A percentile compares a stretch with the other conserved stretches of the same genome.
Evolutionary conservation across 2,888 invertebrate species (phyloP).

Genomic region (Nasonia oneida): DNA sequence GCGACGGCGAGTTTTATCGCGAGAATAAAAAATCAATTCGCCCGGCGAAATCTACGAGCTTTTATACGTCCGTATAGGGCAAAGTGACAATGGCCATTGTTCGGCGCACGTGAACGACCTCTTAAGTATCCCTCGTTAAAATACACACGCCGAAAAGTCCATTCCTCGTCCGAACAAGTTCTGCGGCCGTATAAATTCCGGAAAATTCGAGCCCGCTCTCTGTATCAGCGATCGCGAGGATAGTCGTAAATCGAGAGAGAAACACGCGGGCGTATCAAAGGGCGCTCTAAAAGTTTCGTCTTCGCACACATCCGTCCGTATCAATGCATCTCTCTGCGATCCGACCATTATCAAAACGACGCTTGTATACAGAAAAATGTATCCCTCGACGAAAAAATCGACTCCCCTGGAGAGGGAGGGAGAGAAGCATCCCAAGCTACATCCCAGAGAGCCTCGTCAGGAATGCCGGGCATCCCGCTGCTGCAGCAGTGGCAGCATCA

Average conservation of each 20-base stretch:
- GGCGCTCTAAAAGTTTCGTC: too few species aligned
- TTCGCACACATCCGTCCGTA: neutral
- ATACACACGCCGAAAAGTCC: conserved; percentile 3
- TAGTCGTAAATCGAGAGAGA: neutral
- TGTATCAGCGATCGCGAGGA: neutral
- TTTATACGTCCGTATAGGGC: neutral
- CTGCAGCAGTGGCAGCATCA: neutral
- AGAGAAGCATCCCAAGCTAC: neutral
- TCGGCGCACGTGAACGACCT: neutral
- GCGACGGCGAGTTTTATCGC: neutral
- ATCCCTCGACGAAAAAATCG: too few species aligned
- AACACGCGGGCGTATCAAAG: too few species aligned
- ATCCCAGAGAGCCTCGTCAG: neutral
- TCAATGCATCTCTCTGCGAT: too few species aligned
- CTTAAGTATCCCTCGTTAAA: neutral
- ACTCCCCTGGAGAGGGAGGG: too few species aligned
- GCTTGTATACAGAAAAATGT: too few species aligned
- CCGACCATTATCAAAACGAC: too few species aligned
- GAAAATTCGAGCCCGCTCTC: neutral
- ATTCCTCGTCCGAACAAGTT: neutral
- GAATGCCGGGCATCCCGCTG: neutral
- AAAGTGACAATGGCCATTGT: neutral
- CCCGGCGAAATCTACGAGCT: neutral
- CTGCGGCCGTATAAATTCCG: neutral
- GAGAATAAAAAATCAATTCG: neutral